Evolutionary conservation across 1,140 invertebrate genomes (phyloP).

Genomic region (Zaprionus nigranus): DNA sequence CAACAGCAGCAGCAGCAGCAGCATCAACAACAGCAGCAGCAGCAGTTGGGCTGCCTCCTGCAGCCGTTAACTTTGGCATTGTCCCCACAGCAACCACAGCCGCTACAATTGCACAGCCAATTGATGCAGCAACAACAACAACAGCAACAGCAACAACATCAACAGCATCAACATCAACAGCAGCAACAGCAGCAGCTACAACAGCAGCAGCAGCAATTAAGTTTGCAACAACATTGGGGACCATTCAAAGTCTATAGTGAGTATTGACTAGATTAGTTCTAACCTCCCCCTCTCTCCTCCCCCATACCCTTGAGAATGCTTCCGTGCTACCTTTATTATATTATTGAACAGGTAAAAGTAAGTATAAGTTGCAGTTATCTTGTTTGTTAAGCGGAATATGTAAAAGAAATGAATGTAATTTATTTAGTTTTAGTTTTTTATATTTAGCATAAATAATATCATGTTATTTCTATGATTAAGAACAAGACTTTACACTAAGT

Average conservation of each 20-base stretch:
- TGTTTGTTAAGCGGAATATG: too few relatives aligned
- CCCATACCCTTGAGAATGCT: background rate
- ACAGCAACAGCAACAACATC: conserved; percentile 59
- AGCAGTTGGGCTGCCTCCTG: conserved; percentile 61
- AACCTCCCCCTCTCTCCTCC: background rate
- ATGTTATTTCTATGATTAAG: too few relatives aligned
- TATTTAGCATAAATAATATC: too few relatives aligned
- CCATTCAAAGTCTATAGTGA: conserved; percentile 88
- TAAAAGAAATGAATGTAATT: too few relatives aligned
- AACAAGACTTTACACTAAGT: too few relatives aligned
- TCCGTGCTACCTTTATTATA: background rate
- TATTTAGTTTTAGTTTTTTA: too few relatives aligned
- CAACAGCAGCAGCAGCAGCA: conserved; percentile 64
- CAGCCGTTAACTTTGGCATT: conserved; percentile 76
- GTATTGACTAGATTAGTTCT: conserved; percentile 77
- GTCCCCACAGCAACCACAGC: conserved; percentile 77
- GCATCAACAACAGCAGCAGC: too few relatives aligned
- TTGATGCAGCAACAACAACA: conserved; percentile 78
- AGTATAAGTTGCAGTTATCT: too few relatives aligned
- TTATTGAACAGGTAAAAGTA: too few relatives aligned
- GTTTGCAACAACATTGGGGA: conserved; percentile 82
- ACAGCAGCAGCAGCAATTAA: conserved; percentile 79
- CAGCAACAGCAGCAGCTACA: conserved; percentile 65
- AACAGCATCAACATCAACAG: conserved; percentile 50
- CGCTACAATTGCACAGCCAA: conserved; percentile 75